Evolutionary conservation across 1,140 invertebrate genomes (phyloP).

Genomic region (Leptoteleia sp.): DNA sequence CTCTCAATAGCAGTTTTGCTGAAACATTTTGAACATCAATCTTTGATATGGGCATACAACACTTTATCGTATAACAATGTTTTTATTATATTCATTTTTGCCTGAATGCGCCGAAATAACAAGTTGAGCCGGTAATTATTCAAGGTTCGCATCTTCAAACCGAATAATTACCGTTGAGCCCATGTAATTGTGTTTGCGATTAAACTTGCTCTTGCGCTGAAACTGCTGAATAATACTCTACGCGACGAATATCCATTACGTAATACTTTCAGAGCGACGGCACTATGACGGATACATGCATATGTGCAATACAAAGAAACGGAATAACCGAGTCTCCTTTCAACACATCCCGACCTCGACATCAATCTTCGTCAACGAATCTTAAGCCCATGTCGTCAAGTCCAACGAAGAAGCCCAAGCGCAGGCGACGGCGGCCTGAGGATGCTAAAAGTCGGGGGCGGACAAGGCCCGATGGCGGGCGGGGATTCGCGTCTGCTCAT

Average conservation of each 20-base stretch:
- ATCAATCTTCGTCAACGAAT: conserved; percentile 63
- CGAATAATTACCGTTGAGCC: no score
- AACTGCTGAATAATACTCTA: not conserved
- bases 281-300: conserved; percentile 73
- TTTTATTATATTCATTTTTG: no score
- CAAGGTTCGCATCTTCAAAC: no score
- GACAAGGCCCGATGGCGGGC: conserved; percentile 79
- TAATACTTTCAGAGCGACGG: conserved; percentile 75
- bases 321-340: conserved; percentile 68
- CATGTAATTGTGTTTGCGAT: not conserved
- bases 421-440: conserved; percentile 81
- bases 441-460: conserved; percentile 80
- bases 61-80: no score
- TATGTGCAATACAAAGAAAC: conserved; percentile 74
- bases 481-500: conserved; percentile 78
- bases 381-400: conserved; percentile 43
- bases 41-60: no score
- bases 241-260: conserved; percentile 21
- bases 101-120: no score
- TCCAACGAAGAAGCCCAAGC: conserved; percentile 73
- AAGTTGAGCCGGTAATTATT: no score
- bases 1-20: no score
- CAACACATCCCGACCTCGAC: conserved; percentile 69
- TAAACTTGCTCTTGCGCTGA: not conserved
- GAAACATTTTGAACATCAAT: no score